Conservation (phyloP, 2,888 invertebrate genomes). For the Parnassius orleans region DNA sequence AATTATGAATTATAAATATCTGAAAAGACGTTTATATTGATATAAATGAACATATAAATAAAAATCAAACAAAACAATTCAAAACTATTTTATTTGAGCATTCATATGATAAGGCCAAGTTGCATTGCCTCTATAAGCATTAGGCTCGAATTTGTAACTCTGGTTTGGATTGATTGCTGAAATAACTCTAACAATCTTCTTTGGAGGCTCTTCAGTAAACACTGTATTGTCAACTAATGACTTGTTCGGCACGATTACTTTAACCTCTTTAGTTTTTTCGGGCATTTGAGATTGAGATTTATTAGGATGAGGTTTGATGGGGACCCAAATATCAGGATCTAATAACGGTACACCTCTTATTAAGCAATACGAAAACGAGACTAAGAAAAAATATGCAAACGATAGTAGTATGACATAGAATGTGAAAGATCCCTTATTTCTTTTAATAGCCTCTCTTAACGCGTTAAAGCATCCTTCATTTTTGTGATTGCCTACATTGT, state of each 20-base stretch:
- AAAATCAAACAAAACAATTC: neutral
- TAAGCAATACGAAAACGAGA: constrained; percentile 61
- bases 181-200: constrained; percentile 60
- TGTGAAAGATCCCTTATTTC: constrained; percentile 52
- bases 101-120: constrained; percentile 35
- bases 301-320: constrained; percentile 42
- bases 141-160: constrained; percentile 54
- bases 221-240: constrained; percentile 53
- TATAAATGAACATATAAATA: neutral
- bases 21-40: no score
- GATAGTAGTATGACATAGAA: constrained; percentile 47
- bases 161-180: constrained; percentile 62
- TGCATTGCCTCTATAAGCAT: constrained; percentile 35
- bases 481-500: constrained; percentile 39
- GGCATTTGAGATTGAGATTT: constrained; percentile 39
- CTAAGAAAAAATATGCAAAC: constrained; percentile 44
- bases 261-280: constrained; percentile 32
- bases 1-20: no score
- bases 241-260: constrained; percentile 35
- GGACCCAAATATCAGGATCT: constrained; percentile 14
- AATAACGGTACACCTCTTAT: constrained; percentile 56
- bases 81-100: constrained; percentile 28
- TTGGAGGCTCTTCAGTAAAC: constrained; percentile 58
- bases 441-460: constrained; percentile 46
- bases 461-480: constrained; percentile 55